Evolutionary conservation across 2,888 invertebrate genomes (phyloP).

Genomic region (Uloborus plumipes): DNA sequence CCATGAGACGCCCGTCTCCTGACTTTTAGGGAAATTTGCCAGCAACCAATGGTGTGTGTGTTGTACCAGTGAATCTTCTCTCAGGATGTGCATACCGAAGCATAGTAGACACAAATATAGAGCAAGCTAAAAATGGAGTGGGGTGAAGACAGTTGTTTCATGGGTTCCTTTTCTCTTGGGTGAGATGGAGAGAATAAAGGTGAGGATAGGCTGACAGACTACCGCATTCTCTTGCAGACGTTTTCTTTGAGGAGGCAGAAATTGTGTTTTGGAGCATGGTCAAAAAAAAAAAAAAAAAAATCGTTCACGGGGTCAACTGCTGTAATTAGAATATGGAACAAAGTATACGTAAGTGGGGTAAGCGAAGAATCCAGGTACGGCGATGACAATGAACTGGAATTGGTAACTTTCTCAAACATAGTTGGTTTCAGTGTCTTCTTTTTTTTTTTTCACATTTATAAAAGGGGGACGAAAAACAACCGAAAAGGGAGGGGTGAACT

Average conservation of each 20-base stretch:
- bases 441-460: too few species aligned
- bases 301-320: neutral
- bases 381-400: constrained; percentile 20
- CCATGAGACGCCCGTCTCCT: constrained; percentile 41
- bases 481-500: too few species aligned
- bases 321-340: constrained; percentile 5
- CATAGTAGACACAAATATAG: constrained; percentile 44
- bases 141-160: constrained; percentile 25
- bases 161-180: constrained; percentile 27
- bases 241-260: neutral
- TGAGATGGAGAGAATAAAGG: constrained; percentile 17
- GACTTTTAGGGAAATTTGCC: constrained; percentile 54
- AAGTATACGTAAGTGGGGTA: neutral
- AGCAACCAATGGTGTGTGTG: constrained; percentile 28
- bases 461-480: too few species aligned
- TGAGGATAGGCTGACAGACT: too few species aligned
- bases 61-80: neutral
- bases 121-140: constrained; percentile 58
- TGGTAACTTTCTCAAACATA: too few species aligned
- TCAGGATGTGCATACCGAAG: constrained; percentile 37
- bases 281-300: neutral
- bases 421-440: too few species aligned
- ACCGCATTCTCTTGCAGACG: too few species aligned
- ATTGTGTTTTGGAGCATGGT: neutral
- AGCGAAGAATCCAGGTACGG: neutral